phyloP scores from a whole-genome alignment of 2,888 invertebrate genomes.

The Dioctria rufipes region DNA sequence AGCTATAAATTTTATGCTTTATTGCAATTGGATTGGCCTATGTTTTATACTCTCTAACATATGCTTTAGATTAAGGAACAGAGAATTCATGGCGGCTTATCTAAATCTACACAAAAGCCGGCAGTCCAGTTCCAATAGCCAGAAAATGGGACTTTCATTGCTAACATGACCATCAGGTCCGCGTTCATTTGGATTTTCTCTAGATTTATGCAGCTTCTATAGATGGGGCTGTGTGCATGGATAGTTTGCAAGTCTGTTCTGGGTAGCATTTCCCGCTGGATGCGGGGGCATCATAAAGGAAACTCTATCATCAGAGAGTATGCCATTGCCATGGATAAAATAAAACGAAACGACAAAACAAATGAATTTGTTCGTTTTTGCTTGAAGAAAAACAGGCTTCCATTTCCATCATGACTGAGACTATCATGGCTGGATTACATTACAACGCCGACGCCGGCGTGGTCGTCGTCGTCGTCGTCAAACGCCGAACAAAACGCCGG shows the following conservation, averaged over 20 bases:
- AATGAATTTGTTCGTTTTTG: neutral
- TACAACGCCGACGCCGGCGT: too few relatives aligned
- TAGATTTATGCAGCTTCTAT: too few relatives aligned
- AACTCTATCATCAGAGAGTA: neutral
- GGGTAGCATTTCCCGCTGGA: neutral
- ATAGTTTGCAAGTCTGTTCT: too few relatives aligned
- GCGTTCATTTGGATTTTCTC: slow-evolving; percentile 10
- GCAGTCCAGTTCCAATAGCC: neutral
- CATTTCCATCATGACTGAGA: neutral
- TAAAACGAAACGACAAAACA: neutral
- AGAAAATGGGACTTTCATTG: neutral
- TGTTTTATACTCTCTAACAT: too few relatives aligned
- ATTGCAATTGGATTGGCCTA: neutral
- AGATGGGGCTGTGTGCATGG: neutral
- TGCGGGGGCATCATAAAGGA: neutral
- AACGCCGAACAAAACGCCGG: too few relatives aligned
- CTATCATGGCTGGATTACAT: too few relatives aligned
- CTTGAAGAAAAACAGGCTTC: slow-evolving; percentile 8
- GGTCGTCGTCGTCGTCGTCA: too few relatives aligned
- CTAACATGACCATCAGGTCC: slow-evolving; percentile 26
- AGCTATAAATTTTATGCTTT: neutral
- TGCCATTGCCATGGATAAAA: neutral
- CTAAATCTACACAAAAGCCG: neutral
- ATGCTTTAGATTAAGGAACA: neutral
- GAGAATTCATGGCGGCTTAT: slow-evolving; percentile 21